These are phyloP conservation scores for Sebastolobus altivelis DNA, from an alignment of 2,797 vertebrate genomes.

Conservation along the genomic window DNA sequence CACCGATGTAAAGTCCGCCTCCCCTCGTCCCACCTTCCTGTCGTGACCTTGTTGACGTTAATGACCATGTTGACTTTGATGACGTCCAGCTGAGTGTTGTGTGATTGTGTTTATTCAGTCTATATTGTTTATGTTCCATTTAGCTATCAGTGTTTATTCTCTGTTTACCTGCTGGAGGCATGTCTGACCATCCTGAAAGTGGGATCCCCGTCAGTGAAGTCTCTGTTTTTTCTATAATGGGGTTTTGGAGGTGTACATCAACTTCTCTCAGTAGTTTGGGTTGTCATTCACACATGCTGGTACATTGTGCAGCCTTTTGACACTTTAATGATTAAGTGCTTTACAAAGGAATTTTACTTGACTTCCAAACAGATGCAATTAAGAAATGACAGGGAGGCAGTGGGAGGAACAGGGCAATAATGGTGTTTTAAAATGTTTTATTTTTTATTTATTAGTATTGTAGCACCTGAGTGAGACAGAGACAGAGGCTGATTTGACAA, in stretches of 20 bases:
- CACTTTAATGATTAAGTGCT: constrained; percentile 24
- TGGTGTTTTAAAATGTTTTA: not conserved
- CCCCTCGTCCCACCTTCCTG: not conserved
- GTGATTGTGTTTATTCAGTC: constrained; percentile 17
- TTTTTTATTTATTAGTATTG: not conserved
- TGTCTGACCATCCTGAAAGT: constrained; percentile 7
- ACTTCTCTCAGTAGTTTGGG: constrained; percentile 10
- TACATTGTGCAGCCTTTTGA: constrained; percentile 7
- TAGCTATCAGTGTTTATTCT: constrained; percentile 4
- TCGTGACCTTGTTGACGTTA: not conserved
- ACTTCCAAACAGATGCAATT: constrained; percentile 35
- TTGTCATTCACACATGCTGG: constrained; percentile 24
- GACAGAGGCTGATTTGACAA: not conserved
- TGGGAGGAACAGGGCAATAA: not conserved
- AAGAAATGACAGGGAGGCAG: not conserved
- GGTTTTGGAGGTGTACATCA: not conserved
- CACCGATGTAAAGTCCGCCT: not conserved
- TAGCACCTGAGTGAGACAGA: not conserved
- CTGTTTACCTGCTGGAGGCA: constrained; percentile 5
- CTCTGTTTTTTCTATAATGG: constrained; percentile 7
- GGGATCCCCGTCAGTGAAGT: constrained; percentile 15
- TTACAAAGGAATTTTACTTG: constrained; percentile 5
- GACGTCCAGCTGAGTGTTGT: not conserved
- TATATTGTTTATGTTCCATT: constrained; percentile 22
- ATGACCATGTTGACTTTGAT: not conserved